phyloP scores from a whole-genome alignment of 2,888 invertebrate species.

The Megamerina dolium region DNA sequence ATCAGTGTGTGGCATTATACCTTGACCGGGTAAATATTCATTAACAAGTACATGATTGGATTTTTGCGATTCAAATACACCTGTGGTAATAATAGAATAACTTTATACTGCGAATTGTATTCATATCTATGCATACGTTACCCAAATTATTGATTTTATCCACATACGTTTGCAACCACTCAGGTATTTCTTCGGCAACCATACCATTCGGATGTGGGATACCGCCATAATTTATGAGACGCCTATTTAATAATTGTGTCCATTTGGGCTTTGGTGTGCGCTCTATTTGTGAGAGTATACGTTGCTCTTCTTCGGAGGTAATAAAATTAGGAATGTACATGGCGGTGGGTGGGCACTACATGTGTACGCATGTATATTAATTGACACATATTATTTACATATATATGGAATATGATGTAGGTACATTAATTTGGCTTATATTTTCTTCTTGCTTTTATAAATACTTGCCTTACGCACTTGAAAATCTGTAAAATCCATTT shows the following conservation, averaged over 20 bases:
- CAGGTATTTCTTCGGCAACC: slow-evolving; percentile 83
- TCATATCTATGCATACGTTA: too few species aligned
- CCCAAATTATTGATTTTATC: slow-evolving; percentile 63
- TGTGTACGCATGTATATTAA: slow-evolving; percentile 12
- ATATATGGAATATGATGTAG: neutral
- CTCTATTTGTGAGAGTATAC: slow-evolving; percentile 68
- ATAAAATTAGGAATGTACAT: slow-evolving; percentile 84
- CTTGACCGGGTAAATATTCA: slow-evolving; percentile 89
- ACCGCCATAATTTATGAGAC: slow-evolving; percentile 98
- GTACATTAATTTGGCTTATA: neutral
- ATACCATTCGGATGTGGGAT: slow-evolving; percentile 89
- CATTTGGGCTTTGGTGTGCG: slow-evolving; percentile 88
- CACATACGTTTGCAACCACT: slow-evolving; percentile 71
- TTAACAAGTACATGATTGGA: slow-evolving; percentile 94
- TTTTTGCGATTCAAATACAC: slow-evolving; percentile 58
- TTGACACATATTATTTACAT: neutral
- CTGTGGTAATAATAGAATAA: slow-evolving; percentile 19
- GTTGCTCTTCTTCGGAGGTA: slow-evolving; percentile 62
- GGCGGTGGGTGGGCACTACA: slow-evolving; percentile 44
- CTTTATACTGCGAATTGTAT: neutral
- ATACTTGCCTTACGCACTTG: slow-evolving; percentile 38
- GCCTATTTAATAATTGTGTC: slow-evolving; percentile 84
- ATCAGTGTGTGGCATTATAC: slow-evolving; percentile 96
- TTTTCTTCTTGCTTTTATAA: neutral
- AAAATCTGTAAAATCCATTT: slow-evolving; percentile 44